Evolutionary conservation across 2,888 invertebrate species (phyloP).

Genomic region (Ceramica pisi): DNA sequence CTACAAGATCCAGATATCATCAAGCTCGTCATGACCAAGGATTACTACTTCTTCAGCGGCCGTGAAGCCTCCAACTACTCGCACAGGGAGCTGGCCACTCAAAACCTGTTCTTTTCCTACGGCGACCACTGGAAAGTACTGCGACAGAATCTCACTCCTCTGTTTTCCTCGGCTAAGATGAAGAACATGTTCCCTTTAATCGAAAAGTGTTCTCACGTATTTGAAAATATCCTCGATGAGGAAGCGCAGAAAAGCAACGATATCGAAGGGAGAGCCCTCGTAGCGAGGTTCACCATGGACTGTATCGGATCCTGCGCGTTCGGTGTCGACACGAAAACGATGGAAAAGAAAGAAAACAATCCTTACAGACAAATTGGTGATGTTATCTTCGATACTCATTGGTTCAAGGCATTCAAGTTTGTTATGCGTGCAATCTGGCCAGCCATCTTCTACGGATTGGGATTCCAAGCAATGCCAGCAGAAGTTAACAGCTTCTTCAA

Average conservation of each 20-base stretch:
- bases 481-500: constrained; percentile 72
- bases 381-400: constrained; percentile 70
- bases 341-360: constrained; percentile 70
- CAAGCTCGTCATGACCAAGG: constrained; percentile 77
- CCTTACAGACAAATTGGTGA: constrained; percentile 72
- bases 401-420: constrained; percentile 67
- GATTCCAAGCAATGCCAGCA: constrained; percentile 70
- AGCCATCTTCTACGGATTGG: constrained; percentile 74
- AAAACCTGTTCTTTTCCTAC: constrained; percentile 74
- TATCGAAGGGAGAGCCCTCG: constrained; percentile 69
- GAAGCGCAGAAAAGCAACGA: constrained; percentile 56
- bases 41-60: constrained; percentile 81
- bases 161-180: constrained; percentile 82
- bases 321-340: constrained; percentile 77
- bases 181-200: constrained; percentile 83
- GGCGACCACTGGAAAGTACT: constrained; percentile 82
- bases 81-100: constrained; percentile 71
- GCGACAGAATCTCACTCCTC: constrained; percentile 79
- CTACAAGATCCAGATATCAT: constrained; percentile 78
- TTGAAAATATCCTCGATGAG: constrained; percentile 74
- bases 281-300: constrained; percentile 79
- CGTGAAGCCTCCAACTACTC: constrained; percentile 75
- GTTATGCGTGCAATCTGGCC: constrained; percentile 76
- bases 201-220: constrained; percentile 68
- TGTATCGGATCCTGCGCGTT: constrained; percentile 78